These are phyloP conservation scores for Ecliptopera silaceata DNA, from an alignment of 2,888 invertebrate genomes.

Conservation along the genomic window DNA sequence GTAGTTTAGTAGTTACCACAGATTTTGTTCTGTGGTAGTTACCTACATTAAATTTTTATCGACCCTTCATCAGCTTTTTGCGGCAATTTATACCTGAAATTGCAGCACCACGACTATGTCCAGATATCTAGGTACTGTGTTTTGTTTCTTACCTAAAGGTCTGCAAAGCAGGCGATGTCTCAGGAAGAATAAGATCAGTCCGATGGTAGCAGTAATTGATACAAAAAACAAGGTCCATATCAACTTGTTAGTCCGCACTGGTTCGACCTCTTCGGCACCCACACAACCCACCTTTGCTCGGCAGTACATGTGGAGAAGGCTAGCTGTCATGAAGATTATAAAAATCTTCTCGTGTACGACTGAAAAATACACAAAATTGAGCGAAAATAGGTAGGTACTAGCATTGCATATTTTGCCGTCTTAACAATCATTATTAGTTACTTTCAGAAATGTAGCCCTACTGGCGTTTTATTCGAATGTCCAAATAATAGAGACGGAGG, in stretches of 20 bases:
- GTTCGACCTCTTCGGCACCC: slow-evolving; percentile 70
- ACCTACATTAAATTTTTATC: too few relatives aligned
- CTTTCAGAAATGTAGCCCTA: too few relatives aligned
- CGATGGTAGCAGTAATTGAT: slow-evolving; percentile 90
- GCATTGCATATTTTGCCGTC: too few relatives aligned
- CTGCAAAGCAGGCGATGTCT: slow-evolving; percentile 95
- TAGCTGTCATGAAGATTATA: slow-evolving; percentile 94
- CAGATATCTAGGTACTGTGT: not conserved
- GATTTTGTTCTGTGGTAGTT: too few relatives aligned
- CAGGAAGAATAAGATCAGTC: slow-evolving; percentile 93
- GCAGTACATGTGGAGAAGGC: slow-evolving; percentile 90
- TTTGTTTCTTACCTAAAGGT: slow-evolving; percentile 88
- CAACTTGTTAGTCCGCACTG: slow-evolving; percentile 86
- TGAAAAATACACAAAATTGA: slow-evolving; percentile 54
- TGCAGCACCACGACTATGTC: too few relatives aligned
- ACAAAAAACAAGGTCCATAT: slow-evolving; percentile 87
- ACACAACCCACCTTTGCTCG: slow-evolving; percentile 74
- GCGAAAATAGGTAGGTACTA: too few relatives aligned
- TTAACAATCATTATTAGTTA: too few relatives aligned
- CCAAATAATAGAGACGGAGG: too few relatives aligned
- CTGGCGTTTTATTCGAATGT: too few relatives aligned
- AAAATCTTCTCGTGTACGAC: slow-evolving; percentile 96
- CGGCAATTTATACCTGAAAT: too few relatives aligned
- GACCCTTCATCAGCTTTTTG: too few relatives aligned
- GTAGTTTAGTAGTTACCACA: too few relatives aligned